Evolutionary conservation across 2,797 vertebrate genomes (phyloP).

Genomic region (Kryptolebias ocellatus): DNA sequence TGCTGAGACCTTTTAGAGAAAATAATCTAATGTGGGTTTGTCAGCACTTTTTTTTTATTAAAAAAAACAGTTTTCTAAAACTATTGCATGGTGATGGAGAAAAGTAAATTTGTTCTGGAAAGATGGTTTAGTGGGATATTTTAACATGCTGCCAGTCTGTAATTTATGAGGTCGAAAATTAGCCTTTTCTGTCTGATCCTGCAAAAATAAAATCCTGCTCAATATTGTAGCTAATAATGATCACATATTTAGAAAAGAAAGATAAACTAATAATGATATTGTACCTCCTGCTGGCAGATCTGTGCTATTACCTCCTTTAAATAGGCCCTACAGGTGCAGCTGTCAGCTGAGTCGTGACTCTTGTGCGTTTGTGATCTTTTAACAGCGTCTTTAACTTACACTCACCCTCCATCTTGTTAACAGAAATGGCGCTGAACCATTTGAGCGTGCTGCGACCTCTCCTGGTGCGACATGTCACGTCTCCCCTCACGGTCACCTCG

Average conservation of each 20-base stretch:
- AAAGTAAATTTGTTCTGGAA: no score
- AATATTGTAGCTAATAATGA: no score
- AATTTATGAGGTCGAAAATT: no score
- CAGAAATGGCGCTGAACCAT: conserved; percentile 79
- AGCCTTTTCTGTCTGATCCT: no score
- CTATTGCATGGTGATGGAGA: no score
- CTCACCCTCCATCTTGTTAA: not conserved
- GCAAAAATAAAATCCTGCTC: no score
- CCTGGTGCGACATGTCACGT: conserved; percentile 32
- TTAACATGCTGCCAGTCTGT: no score
- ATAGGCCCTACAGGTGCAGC: not conserved
- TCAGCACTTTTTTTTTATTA: no score
- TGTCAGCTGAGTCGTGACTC: not conserved
- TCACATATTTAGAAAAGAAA: not conserved
- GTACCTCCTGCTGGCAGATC: conserved; percentile 74
- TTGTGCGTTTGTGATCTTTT: not conserved
- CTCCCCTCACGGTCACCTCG: conserved; percentile 26
- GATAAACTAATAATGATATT: not conserved
- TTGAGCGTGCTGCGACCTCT: conserved; percentile 75
- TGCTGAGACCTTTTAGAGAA: no score
- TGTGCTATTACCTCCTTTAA: conserved; percentile 51
- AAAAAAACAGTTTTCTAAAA: no score
- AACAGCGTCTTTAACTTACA: not conserved
- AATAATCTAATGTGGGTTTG: no score
- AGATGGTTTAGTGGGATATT: no score